Evolutionary conservation across 2,113 vertebrate genomes (phyloP), one percentile per base, ranked within the genome.

Genomic region (Oenanthe melanoleuca): DNA sequence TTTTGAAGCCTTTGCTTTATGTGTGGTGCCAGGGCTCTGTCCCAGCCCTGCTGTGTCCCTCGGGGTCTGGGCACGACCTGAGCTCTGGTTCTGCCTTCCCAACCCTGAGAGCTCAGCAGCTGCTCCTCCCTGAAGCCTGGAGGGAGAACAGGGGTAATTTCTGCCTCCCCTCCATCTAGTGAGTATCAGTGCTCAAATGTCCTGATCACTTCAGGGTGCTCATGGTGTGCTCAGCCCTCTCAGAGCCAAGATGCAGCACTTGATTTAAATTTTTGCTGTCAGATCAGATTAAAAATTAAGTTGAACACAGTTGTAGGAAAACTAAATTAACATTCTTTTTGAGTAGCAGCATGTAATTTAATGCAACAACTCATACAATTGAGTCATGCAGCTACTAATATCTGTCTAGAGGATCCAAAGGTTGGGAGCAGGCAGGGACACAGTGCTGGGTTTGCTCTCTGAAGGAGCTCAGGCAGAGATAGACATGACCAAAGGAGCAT

Each of bases 231-330:
- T 83, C 25, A 18, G 94, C 52, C 96, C 88, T 78, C 97, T 88
- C 57, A 20, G 78, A 96, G 95, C 94, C 96, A 93, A 70, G 94
- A 94, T 73, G 88, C 92, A 88, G 96, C 96, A 79, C 97, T 96
- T 95, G 96, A 97, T 96, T 97, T 97, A 97, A 97, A 98, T 97
- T 97, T 97, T 73, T 95, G 86, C 97, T 98, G 97, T 98, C 98
- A 98, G 96, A 97, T 95, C 95, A 84, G 94, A 98, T 98, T 98
- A 98, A 98, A 98, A 97, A 98, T 98, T 97, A 96, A 97, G 94
- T 91, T 88, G 98, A 98, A 93, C 91, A 95, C 93, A 81, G 97
- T 97, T 97, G 94, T 97, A 95, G 79, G 92, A 91, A 97, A 98
- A 97, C 95, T 37, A 95, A 97, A 98, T 97, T 97, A 98, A 93